Evolutionary conservation across 2,113 vertebrate genomes (phyloP).

Genomic region (Cervus canadensis): DNA sequence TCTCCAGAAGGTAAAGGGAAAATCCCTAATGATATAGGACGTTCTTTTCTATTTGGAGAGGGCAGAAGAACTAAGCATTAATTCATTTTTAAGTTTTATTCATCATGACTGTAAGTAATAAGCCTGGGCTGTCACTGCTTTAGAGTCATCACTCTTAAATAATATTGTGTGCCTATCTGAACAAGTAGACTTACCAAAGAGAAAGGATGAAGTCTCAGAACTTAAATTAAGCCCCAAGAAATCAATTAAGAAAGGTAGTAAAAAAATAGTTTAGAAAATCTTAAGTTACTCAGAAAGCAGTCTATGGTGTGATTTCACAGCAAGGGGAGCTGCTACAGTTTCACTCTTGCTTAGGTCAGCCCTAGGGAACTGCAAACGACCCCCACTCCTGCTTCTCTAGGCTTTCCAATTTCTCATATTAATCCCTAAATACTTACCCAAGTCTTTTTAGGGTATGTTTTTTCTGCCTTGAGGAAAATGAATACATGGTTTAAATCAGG

Average conservation of each 20-base stretch:
- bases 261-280: not conserved
- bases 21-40: constrained; percentile 93
- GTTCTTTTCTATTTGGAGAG: constrained; percentile 89
- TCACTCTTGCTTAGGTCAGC: not conserved
- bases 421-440: not conserved
- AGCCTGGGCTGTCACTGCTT: not conserved
- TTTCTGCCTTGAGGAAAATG: constrained; percentile 25
- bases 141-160: not conserved
- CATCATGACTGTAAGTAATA: not conserved
- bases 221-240: not conserved
- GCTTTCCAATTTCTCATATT: not conserved
- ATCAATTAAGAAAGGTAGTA: constrained; percentile 11
- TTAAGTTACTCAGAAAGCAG: not conserved
- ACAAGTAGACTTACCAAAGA: not conserved
- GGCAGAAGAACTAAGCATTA: constrained; percentile 17
- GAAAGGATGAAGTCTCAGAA: not conserved
- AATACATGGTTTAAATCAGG: not conserved
- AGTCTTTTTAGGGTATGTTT: not conserved
- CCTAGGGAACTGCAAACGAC: not conserved
- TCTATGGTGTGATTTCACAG: not conserved
- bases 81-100: constrained; percentile 13
- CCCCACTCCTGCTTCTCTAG: not conserved
- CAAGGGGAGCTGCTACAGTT: not conserved
- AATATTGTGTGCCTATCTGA: not conserved
- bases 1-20: constrained; percentile 91